A percentile compares a stretch with the other conserved stretches of the same genome.
phyloP scores from a whole-genome alignment of 1,140 invertebrate genomes.

The Drosophila kepulauana region DNA sequence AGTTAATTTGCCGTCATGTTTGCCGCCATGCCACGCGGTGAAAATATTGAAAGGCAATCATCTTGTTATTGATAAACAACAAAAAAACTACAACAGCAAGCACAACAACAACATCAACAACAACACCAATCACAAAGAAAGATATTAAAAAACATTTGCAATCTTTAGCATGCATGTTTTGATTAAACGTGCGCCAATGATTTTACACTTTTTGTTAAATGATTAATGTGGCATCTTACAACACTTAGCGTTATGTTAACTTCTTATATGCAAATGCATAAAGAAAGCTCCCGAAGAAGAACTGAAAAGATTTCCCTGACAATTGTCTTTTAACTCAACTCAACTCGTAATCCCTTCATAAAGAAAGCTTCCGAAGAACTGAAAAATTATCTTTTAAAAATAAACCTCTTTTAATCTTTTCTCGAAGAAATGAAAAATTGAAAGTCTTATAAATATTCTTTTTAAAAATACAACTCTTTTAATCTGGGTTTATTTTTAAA shows the following conservation, averaged over 20 bases:
- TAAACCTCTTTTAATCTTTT: no score
- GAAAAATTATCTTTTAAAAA: no score
- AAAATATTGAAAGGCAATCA: conserved; percentile 74
- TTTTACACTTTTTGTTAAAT: conserved; percentile 3
- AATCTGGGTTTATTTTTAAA: conserved; percentile 19
- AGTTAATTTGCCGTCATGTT: conserved; percentile 61
- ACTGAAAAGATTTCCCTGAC: no score
- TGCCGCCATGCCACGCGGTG: conserved; percentile 20
- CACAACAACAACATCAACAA: background rate
- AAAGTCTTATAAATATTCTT: no score
- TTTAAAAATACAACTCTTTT: background rate
- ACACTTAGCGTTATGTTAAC: background rate
- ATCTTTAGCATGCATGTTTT: conserved; percentile 13
- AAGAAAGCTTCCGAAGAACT: background rate
- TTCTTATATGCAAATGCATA: background rate
- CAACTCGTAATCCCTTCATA: background rate
- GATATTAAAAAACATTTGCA: conserved; percentile 13
- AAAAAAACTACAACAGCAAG: background rate
- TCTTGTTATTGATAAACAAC: conserved; percentile 67
- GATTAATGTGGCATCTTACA: conserved; percentile 6
- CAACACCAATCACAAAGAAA: background rate
- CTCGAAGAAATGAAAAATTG: no score
- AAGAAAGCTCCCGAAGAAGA: background rate
- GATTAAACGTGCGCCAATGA: conserved; percentile 21
- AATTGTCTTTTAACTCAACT: no score